Conservation (phyloP, 2,797 vertebrate genomes). For the Bradypus variegatus region DNA sequence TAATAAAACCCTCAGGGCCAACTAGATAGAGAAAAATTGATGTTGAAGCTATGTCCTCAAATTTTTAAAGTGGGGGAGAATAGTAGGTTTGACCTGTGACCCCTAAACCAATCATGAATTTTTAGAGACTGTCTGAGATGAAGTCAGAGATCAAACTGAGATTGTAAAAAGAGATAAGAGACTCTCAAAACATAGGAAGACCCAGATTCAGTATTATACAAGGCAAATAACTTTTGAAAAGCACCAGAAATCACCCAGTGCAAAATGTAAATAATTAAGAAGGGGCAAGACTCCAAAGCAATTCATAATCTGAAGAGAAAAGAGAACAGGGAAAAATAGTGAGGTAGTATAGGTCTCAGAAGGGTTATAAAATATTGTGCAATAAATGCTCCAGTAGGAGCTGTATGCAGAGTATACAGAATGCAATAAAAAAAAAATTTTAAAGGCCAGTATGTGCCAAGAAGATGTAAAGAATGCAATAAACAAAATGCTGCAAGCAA, state of each 20-base stretch:
- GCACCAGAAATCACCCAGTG: not conserved
- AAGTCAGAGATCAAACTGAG: not conserved
- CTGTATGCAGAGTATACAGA: not conserved
- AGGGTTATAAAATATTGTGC: slow-evolving; percentile 12
- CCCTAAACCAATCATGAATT: not conserved
- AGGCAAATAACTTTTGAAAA: not conserved
- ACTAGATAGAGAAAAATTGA: not conserved
- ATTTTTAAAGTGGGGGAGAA: not conserved
- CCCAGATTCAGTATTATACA: not conserved
- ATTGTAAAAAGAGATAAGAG: not conserved
- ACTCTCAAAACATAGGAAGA: not conserved
- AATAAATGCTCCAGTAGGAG: slow-evolving; percentile 8
- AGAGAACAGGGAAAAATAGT: slow-evolving; percentile 36
- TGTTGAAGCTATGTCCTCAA: not conserved
- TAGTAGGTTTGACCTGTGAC: not conserved
- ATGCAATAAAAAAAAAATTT: not conserved
- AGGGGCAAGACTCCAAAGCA: slow-evolving; percentile 17
- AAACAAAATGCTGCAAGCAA: not conserved
- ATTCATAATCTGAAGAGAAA: slow-evolving; percentile 28
- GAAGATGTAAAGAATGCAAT: not conserved
- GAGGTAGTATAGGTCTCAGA: slow-evolving; percentile 32
- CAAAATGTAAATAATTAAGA: slow-evolving; percentile 24
- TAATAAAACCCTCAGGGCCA: not conserved
- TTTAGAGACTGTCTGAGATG: not conserved
- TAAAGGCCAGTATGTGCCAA: not conserved